Evolutionary conservation across 2,113 vertebrate genomes (phyloP).

Genomic region (Vulpes lagopus): DNA sequence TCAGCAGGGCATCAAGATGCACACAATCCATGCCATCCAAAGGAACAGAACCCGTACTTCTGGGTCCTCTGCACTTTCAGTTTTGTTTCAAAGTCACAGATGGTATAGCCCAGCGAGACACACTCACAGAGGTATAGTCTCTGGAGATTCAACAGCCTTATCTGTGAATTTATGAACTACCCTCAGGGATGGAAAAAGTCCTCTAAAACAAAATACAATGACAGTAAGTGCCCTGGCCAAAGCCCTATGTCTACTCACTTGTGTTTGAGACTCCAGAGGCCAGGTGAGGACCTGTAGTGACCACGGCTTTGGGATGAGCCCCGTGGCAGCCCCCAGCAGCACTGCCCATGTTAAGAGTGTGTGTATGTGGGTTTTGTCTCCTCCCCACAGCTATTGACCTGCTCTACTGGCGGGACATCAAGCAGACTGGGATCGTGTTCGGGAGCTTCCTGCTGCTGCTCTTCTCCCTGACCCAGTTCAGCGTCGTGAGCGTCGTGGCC

Average conservation of each 20-base stretch:
- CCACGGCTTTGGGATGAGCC: rapidly evolving
- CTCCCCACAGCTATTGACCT: conserved; percentile 93
- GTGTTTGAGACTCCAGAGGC: neutral
- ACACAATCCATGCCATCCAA: neutral
- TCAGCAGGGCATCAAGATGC: neutral
- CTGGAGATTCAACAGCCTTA: neutral
- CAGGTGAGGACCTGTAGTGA: neutral
- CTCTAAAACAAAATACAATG: neutral
- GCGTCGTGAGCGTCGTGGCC: conserved; percentile 97
- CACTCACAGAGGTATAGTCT: rapidly evolving
- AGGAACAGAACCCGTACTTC: neutral
- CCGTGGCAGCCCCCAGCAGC: rapidly evolving
- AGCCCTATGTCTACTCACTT: rapidly evolving
- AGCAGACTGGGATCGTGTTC: conserved; percentile 96
- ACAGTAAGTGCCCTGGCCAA: neutral
- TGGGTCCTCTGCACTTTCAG: neutral
- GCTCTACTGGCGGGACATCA: conserved; percentile 98
- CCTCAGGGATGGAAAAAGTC: neutral
- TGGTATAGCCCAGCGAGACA: neutral
- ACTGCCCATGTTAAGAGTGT: rapidly evolving
- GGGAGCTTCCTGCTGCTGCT: conserved; percentile 96
- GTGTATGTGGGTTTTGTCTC: conserved; percentile 1
- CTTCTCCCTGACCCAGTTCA: conserved; percentile 99
- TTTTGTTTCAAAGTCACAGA: neutral
- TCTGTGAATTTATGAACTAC: neutral